Evolutionary conservation across 35 echinoderm and acorn worm species (phyloP).

Genomic region (Patiria miniata): DNA sequence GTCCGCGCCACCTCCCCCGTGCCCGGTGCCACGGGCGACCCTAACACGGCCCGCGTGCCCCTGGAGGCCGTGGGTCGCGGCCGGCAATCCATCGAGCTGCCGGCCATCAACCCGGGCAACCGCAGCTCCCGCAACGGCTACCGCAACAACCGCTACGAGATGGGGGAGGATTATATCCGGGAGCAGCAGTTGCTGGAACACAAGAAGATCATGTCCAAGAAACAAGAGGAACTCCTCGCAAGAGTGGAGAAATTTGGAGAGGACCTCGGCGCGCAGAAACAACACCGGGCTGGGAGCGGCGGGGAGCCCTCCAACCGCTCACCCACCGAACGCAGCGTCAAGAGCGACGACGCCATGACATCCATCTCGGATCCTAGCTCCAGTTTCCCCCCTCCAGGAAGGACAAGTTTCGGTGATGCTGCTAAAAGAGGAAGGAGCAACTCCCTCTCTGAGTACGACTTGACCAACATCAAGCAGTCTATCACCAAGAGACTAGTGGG

Average conservation of each 20-base stretch:
- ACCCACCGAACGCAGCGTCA: not conserved
- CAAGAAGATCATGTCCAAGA: constrained; percentile 23
- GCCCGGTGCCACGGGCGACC: not conserved
- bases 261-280: constrained; percentile 4
- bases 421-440: not conserved
- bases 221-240: constrained; percentile 34
- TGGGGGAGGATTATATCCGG: not conserved
- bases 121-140: constrained; percentile 9
- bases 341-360: not conserved
- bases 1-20: not conserved
- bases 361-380: not conserved
- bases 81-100: not conserved
- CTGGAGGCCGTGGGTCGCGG: not conserved
- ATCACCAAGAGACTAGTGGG: constrained; percentile 11
- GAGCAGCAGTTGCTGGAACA: constrained; percentile 6
- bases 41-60: not conserved
- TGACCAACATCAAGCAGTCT: not conserved
- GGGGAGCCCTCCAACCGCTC: not conserved
- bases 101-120: not conserved
- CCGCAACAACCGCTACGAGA: not conserved
- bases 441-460: constrained; percentile 13
- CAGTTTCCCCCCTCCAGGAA: not conserved
- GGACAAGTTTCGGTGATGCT: not conserved
- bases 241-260: constrained; percentile 43
- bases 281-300: not conserved